A percentile compares a stretch with the other conserved stretches of the same genome.
These are phyloP conservation scores for Sialia sialis DNA, from an alignment of 2,113 vertebrate genomes.

Conservation along the genomic window DNA sequence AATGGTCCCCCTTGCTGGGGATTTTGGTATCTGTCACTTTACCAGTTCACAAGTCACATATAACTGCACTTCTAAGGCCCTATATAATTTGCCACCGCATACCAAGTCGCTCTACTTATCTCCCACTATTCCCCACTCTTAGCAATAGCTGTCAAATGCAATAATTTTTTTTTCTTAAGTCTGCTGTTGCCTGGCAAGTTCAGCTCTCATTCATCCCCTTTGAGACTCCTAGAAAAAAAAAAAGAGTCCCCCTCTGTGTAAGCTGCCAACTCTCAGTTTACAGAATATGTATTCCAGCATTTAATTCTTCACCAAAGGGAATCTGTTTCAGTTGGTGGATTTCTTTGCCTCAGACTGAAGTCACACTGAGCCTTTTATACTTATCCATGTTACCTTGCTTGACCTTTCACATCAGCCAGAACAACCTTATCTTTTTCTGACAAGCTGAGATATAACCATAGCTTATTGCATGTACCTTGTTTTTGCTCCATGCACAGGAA, in stretches of 20 bases:
- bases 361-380: background rate
- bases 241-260: background rate
- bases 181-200: background rate
- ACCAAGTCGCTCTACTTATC: background rate
- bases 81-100: background rate
- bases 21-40: background rate
- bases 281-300: background rate
- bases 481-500: background rate
- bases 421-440: background rate
- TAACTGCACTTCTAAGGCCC: background rate
- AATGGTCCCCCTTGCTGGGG: background rate
- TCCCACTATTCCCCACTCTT: background rate
- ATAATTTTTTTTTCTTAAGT: background rate
- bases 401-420: background rate
- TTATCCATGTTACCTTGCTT: background rate
- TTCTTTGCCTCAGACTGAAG: background rate
- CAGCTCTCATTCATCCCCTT: background rate
- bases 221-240: background rate
- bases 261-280: background rate
- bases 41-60: background rate
- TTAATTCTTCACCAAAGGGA: background rate
- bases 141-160: background rate
- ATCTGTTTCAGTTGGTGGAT: background rate
- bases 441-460: background rate
- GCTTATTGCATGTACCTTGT: fast-evolving